Conservation (phyloP, 2,888 invertebrate genomes). For the Drosophila atroscutellata region DNA sequence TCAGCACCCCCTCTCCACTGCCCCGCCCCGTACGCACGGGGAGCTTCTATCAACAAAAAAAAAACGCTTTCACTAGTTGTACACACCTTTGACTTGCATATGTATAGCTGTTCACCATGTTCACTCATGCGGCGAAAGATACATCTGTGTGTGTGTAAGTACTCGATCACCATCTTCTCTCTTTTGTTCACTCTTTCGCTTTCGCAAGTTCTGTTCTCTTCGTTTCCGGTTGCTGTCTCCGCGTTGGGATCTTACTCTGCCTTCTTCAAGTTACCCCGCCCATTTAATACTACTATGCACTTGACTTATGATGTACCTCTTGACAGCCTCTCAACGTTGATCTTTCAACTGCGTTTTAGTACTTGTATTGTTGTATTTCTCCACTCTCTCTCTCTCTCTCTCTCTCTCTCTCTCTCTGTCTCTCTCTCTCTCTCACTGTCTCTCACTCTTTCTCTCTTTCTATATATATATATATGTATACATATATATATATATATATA, state of each 20-base stretch:
- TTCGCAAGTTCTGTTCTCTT: conserved; percentile 22
- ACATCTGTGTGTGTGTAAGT: conserved; percentile 29
- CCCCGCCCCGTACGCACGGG: background rate
- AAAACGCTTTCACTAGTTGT: background rate
- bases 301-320: conserved; percentile 1
- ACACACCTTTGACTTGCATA: background rate
- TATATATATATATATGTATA: background rate
- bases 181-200: conserved; percentile 19
- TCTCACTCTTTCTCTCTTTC: conserved; percentile 28
- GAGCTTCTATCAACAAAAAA: background rate
- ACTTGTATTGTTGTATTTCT: conserved; percentile 54
- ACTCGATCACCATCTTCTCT: conserved; percentile 22
- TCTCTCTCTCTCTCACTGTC: conserved; percentile 31
- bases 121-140: conserved; percentile 8
- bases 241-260: conserved; percentile 27
- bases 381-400: conserved; percentile 35
- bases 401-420: conserved; percentile 29
- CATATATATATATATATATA: background rate
- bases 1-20: background rate
- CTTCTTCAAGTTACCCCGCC: conserved; percentile 1
- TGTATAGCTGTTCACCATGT: conserved; percentile 4
- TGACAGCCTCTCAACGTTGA: conserved; percentile 56
- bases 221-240: conserved; percentile 38
- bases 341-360: conserved; percentile 51
- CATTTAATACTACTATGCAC: conserved; percentile 18